phyloP scores from a whole-genome alignment of 2,797 vertebrate species.

The Tragopan temminckii region DNA sequence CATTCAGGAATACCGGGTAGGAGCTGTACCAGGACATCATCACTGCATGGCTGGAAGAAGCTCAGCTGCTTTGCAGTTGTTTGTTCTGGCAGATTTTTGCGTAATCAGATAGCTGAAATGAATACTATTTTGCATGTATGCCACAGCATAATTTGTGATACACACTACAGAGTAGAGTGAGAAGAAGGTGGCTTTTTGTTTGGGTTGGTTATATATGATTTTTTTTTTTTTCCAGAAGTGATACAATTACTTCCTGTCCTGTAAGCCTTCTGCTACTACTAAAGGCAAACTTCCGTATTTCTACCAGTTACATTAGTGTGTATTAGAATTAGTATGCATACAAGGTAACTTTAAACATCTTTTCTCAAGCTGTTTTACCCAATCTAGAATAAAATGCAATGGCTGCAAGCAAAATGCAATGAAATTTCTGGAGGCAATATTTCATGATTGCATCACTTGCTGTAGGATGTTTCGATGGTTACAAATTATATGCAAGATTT shows the following conservation, averaged over 20 bases:
- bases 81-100: constrained; percentile 52
- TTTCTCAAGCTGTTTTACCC: background rate
- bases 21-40: background rate
- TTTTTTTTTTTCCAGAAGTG: background rate
- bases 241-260: background rate
- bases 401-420: background rate
- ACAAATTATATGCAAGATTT: background rate
- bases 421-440: background rate
- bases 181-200: background rate
- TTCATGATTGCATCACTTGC: background rate
- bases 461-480: background rate
- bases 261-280: background rate
- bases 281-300: background rate
- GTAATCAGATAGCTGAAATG: constrained; percentile 65
- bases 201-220: background rate
- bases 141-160: constrained; percentile 9
- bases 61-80: constrained; percentile 70
- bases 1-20: background rate
- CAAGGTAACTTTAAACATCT: background rate
- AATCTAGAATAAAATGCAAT: background rate
- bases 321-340: background rate
- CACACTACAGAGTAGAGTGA: background rate
- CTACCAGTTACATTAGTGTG: background rate
- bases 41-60: background rate
- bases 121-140: constrained; percentile 38